Evolutionary conservation across 2,113 vertebrate species (phyloP).

Genomic region (Nycticebus coucang): DNA sequence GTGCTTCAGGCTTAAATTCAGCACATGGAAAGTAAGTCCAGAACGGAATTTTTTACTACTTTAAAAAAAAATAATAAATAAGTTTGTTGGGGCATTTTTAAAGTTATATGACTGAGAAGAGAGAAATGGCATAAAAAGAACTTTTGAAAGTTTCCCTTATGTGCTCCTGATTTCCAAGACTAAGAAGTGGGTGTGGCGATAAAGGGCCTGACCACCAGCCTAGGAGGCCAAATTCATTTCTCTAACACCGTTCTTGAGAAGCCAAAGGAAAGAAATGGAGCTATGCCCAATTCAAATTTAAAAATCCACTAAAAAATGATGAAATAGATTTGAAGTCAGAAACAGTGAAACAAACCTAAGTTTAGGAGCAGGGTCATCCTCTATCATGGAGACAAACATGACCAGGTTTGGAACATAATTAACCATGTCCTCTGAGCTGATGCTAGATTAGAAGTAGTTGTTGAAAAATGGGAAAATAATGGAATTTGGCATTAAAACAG

Average conservation of each 20-base stretch:
- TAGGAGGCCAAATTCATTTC: background rate
- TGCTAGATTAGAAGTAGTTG: background rate
- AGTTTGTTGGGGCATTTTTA: slow-evolving; percentile 71
- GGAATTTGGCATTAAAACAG: background rate
- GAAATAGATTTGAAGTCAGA: background rate
- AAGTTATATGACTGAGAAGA: slow-evolving; percentile 70
- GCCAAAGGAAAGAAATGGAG: background rate
- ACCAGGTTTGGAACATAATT: background rate
- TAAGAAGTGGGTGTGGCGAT: background rate
- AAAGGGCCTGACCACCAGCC: background rate
- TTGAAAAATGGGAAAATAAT: background rate
- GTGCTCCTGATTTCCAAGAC: slow-evolving; percentile 22
- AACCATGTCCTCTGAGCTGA: background rate
- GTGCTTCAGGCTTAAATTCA: slow-evolving; percentile 80
- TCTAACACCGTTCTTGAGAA: background rate
- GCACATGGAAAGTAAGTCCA: slow-evolving; percentile 75
- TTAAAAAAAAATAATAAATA: slow-evolving; percentile 71
- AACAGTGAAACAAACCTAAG: background rate
- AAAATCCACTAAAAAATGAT: slow-evolving; percentile 12
- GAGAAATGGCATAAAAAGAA: slow-evolving; percentile 64
- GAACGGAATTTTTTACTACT: slow-evolving; percentile 70
- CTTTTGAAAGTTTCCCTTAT: slow-evolving; percentile 62
- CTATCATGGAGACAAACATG: background rate
- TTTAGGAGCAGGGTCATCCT: background rate
- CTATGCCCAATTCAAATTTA: background rate